These are phyloP conservation scores for Dasysyrphus albostriatus DNA, from an alignment of 2,888 invertebrate species.

Conservation along the genomic window DNA sequence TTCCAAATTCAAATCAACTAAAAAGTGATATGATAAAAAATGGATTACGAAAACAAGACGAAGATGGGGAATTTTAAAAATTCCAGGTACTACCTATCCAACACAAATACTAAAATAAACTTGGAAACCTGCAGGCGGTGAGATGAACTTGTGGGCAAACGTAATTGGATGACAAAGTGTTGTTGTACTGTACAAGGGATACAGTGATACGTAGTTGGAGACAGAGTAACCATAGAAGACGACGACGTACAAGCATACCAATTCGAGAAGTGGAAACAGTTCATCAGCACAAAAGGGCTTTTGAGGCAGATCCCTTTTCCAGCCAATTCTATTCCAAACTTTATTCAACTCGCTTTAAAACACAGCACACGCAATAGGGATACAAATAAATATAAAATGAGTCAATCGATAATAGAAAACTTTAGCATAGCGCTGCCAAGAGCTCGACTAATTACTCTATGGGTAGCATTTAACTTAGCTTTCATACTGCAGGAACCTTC, in stretches of 20 bases:
- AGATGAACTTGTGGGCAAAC: slow-evolving; percentile 78
- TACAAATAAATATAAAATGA: slow-evolving; percentile 78
- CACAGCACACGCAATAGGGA: slow-evolving; percentile 55
- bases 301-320: slow-evolving; percentile 49
- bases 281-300: slow-evolving; percentile 58
- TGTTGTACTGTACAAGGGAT: slow-evolving; percentile 73
- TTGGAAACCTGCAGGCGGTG: slow-evolving; percentile 78
- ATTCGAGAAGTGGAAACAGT: slow-evolving; percentile 62
- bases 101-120: slow-evolving; percentile 67
- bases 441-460: slow-evolving; percentile 82
- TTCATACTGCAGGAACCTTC: slow-evolving; percentile 83
- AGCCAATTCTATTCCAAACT: slow-evolving; percentile 50
- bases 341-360: slow-evolving; percentile 58
- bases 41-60: slow-evolving; percentile 58
- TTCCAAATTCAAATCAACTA: neutral
- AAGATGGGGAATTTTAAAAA: slow-evolving; percentile 61
- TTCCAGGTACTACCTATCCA: slow-evolving; percentile 60
- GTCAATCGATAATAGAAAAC: slow-evolving; percentile 82
- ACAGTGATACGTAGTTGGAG: slow-evolving; percentile 74
- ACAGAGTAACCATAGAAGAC: slow-evolving; percentile 63
- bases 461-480: slow-evolving; percentile 84
- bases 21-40: slow-evolving; percentile 67
- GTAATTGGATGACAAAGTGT: slow-evolving; percentile 78
- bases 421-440: slow-evolving; percentile 81
- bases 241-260: slow-evolving; percentile 50